Evolutionary conservation across 2,113 vertebrate genomes (phyloP).

Genomic region (Rhynchomys soricoides): DNA sequence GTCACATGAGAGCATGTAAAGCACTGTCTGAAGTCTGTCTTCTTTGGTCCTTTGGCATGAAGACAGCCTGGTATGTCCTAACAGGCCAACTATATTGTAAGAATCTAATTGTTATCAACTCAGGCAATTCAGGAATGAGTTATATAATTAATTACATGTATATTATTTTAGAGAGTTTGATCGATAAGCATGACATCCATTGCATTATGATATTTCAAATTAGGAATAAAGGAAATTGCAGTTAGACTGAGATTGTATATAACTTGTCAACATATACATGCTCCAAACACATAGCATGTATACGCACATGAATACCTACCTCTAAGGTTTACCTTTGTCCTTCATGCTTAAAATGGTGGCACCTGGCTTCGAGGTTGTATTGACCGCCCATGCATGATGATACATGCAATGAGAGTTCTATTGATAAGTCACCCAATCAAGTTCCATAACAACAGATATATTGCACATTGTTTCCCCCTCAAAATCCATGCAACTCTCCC

Average conservation of each 20-base stretch:
- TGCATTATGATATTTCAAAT: background rate
- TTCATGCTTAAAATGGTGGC: background rate
- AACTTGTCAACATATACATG: background rate
- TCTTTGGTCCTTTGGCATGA: background rate
- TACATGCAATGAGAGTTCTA: background rate
- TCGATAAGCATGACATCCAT: background rate
- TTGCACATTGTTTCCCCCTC: background rate
- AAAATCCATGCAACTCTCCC: background rate
- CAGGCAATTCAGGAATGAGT: background rate
- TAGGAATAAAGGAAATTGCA: slow-evolving; percentile 18
- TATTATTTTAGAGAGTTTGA: slow-evolving; percentile 2
- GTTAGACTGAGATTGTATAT: background rate
- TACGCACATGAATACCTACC: rapidly evolving
- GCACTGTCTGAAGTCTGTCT: background rate
- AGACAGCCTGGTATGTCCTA: background rate
- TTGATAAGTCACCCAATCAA: background rate
- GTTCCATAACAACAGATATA: background rate
- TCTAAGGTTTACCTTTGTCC: no score
- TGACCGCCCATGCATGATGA: background rate
- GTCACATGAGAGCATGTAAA: background rate
- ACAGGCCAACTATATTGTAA: background rate
- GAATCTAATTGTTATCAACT: background rate
- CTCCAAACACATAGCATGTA: background rate
- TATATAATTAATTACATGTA: background rate
- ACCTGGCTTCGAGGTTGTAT: background rate